Conservation (phyloP, 2,797 vertebrate species). For the Pteropus rufus region DNA sequence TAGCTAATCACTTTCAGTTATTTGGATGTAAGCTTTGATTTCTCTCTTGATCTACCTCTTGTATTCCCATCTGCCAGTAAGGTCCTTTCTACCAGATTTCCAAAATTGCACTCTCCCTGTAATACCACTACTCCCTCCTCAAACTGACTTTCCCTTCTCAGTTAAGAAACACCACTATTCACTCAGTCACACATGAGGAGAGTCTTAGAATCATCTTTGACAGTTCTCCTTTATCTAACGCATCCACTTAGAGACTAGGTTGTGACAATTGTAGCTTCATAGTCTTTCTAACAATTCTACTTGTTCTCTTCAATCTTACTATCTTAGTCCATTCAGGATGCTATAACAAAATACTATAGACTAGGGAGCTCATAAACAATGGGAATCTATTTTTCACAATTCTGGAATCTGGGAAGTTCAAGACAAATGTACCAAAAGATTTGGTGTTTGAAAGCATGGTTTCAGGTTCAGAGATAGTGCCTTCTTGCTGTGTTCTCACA, state of each 20-base stretch:
- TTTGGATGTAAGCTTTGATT: background rate
- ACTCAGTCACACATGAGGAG: background rate
- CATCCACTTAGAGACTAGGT: background rate
- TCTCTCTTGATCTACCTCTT: background rate
- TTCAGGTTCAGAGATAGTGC: background rate
- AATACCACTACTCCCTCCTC: background rate
- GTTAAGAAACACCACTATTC: background rate
- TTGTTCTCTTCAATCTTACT: background rate
- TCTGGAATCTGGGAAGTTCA: background rate
- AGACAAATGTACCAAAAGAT: background rate
- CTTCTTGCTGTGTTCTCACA: background rate
- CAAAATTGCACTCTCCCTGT: background rate
- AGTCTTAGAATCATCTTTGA: background rate
- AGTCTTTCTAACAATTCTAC: background rate
- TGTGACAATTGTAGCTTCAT: background rate
- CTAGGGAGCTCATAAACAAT: background rate
- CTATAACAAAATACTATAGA: background rate
- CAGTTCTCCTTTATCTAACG: background rate
- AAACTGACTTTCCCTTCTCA: background rate
- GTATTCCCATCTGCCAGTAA: background rate
- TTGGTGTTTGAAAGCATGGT: background rate
- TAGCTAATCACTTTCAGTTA: background rate
- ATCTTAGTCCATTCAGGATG: background rate
- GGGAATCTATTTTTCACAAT: background rate
- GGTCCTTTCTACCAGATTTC: background rate